Evolutionary conservation across 2,888 invertebrate genomes (phyloP).

Genomic region (Phyllotreta cruciferae): DNA sequence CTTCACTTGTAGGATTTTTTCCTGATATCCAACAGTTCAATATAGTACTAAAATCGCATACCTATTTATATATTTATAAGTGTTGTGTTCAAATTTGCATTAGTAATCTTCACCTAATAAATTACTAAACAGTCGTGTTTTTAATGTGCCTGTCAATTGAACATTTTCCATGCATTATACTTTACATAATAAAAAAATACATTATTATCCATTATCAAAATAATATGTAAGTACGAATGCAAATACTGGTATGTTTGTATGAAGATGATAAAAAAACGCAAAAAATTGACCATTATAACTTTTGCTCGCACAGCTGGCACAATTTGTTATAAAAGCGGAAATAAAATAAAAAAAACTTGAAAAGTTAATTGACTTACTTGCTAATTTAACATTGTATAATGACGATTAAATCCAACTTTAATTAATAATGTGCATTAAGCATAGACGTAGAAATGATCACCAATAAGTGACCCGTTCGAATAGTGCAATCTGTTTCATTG

Average conservation of each 20-base stretch:
- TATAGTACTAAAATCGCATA: neutral
- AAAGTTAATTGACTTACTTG: conserved; percentile 14
- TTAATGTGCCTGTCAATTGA: neutral
- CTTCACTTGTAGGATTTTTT: no score
- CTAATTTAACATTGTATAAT: conserved; percentile 30
- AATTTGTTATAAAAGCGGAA: conserved; percentile 12
- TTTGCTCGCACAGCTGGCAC: conserved; percentile 2
- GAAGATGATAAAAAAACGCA: neutral
- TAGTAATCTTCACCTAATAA: neutral
- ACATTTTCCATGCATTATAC: neutral
- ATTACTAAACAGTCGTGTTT: neutral
- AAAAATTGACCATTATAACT: conserved; percentile 24
- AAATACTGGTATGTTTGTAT: no score
- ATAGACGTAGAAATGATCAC: conserved; percentile 3
- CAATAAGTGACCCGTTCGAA: neutral
- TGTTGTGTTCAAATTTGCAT: conserved; percentile 4
- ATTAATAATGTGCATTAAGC: conserved; percentile 33
- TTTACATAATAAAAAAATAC: no score
- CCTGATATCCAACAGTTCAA: no score
- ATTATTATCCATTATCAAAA: conserved; percentile 10
- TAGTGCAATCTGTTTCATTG: neutral
- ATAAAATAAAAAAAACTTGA: conserved; percentile 4
- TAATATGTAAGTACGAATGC: no score
- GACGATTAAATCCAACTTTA: conserved; percentile 32
- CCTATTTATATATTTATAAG: neutral